Evolutionary conservation across 2,797 vertebrate genomes (phyloP), one percentile per base, ranked within the genome.

Genomic region (Cryptoprocta ferox): DNA sequence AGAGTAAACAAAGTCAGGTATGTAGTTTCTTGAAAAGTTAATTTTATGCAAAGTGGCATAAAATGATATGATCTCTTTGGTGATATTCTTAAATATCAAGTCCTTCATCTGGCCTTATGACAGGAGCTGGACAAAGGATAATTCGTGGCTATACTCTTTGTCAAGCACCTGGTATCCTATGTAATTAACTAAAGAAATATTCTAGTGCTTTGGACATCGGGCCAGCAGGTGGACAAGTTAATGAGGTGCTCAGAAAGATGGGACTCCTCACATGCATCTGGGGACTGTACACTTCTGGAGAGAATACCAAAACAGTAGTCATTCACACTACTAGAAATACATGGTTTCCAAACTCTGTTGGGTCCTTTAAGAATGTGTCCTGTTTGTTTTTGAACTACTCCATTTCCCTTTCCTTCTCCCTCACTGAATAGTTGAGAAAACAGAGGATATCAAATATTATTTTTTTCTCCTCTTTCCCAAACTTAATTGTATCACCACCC

Each of bases 391-490:
- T 91, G 28, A 75, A 28, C 50, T 66, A 14, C 8, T 82, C 70
- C 28, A 16, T 78, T 78, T 81, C 13, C 50, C 24, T 92, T 83
- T 78, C 61, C 30, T 18, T 59, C 6, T 1, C 24, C 16, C 6
- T 91, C 24, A 61, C 7, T 93, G 45, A 93, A 79, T 70, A 50
- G 93, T 0, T 65, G 32, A 75, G 15, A 75, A 97, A 89, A 42
- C 65, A 63, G 78, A 94, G 28, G 11, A 9, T 76, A 61, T 21
- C 7, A 79, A 76, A 39, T 18, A 30, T 56, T 80, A 19, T 59
- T 86, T 93, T 91, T 59, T 68, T 84, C 21, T 91, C n/a, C 37
- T 92, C n/a, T 90, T 91, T n/a, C 48, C 53, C 42, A 91, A 87
- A 87, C 9, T 6, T 92, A 56, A 76, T 16, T 63, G 14, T 11